These are phyloP conservation scores for Darevskia mixta DNA, from an alignment of 2,797 vertebrate species.

Conservation along the genomic window DNA sequence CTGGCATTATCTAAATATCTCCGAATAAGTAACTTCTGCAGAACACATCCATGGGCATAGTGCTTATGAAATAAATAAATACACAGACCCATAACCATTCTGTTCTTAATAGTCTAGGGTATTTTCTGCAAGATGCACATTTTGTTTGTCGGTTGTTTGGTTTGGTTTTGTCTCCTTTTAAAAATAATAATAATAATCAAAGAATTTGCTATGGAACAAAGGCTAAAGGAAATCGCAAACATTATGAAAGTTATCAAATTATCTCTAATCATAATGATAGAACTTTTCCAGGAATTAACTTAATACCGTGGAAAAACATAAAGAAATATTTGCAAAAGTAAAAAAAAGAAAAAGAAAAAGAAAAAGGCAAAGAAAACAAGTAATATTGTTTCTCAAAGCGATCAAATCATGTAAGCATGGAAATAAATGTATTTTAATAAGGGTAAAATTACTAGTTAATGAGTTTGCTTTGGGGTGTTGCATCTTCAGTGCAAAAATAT, in stretches of 20 bases:
- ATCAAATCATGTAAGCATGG: slow-evolving; percentile 86
- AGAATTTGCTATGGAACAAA: slow-evolving; percentile 71
- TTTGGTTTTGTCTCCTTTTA: slow-evolving; percentile 49
- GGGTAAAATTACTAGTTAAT: slow-evolving; percentile 87
- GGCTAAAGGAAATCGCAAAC: slow-evolving; percentile 71
- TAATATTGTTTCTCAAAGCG: slow-evolving; percentile 80
- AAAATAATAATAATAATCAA: neutral
- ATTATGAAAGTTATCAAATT: slow-evolving; percentile 82
- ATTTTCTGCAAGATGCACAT: slow-evolving; percentile 62
- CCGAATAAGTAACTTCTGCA: slow-evolving; percentile 46
- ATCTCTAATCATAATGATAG: slow-evolving; percentile 81
- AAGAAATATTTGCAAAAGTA: slow-evolving; percentile 75
- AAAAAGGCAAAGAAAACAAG: slow-evolving; percentile 69
- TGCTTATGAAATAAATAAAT: slow-evolving; percentile 49
- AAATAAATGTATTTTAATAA: slow-evolving; percentile 90
- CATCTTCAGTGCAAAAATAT: slow-evolving; percentile 81
- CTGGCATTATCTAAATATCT: slow-evolving; percentile 39
- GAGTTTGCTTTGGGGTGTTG: slow-evolving; percentile 87
- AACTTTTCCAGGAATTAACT: slow-evolving; percentile 77
- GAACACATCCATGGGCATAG: slow-evolving; percentile 23
- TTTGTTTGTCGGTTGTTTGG: slow-evolving; percentile 11
- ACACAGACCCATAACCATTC: slow-evolving; percentile 17
- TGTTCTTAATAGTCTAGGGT: slow-evolving; percentile 62
- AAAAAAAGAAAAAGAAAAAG: neutral
- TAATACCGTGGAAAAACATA: slow-evolving; percentile 72